Conservation (phyloP, 2,113 vertebrate species). For the Fregata magnificens region DNA sequence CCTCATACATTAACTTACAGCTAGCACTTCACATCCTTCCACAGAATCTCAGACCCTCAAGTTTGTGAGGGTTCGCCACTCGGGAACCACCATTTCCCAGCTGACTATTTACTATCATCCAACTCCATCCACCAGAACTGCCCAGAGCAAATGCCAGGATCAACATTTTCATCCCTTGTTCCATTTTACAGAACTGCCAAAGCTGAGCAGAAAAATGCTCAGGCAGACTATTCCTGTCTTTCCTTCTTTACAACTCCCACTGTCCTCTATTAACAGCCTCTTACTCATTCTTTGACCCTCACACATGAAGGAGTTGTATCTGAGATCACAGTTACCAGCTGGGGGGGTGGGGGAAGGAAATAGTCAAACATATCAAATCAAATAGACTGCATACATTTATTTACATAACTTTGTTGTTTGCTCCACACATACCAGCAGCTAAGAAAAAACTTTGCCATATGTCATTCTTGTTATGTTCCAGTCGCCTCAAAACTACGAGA, state of each 20-base stretch:
- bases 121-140: background rate
- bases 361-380: background rate
- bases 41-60: background rate
- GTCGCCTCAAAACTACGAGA: background rate
- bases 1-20: accelerated
- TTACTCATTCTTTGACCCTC: slow-evolving; percentile 38
- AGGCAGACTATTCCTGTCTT: background rate
- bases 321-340: slow-evolving; percentile 38
- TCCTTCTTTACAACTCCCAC: slow-evolving; percentile 1
- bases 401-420: background rate
- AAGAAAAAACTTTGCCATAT: background rate
- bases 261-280: slow-evolving; percentile 31
- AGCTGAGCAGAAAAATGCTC: background rate
- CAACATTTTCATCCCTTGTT: background rate
- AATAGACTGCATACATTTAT: background rate
- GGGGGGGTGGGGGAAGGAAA: background rate
- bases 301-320: background rate
- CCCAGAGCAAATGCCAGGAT: background rate
- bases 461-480: background rate
- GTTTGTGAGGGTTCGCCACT: background rate
- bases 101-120: background rate
- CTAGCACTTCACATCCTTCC: background rate
- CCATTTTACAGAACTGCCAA: background rate
- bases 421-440: background rate
- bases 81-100: background rate